Base-by-base conservation (phyloP, 2,113 vertebrate species). In the Hippopotamus amphibius region DNA sequence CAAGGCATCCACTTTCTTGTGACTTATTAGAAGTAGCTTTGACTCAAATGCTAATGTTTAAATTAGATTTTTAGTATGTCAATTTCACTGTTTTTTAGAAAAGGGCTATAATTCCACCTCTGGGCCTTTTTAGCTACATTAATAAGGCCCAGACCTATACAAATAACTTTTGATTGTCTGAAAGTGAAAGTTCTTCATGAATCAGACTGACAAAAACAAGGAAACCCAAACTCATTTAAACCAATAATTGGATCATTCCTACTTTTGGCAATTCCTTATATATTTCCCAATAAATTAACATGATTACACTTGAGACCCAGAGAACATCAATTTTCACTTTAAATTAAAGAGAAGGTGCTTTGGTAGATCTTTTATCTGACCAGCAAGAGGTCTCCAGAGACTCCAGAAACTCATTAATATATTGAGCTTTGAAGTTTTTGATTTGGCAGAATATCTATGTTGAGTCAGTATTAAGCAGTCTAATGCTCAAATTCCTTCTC, bases 251-350 rank as follows among this genome's bases (percentile, higher is more conserved):
- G 50, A 83, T 83, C 24, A 94, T 91, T 86, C 6, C 17, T 95
- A 77, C 48, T 85, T 90, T 89, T 12, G 16, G 59, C n/a, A 53
- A 21, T 80, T 41, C 50, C 57, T 89, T 77, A 50, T 59, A 12
- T 94, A 69, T 48, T 95, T 50, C 57, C 12, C 28, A 97, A 43
- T 95, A 96, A 96, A 92, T 96, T 92, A 96, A 66, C 37, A 68
- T 77, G 90, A 96, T 96, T 97, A 76, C 3, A 84, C 11, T 28
- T 77, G 83, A 92, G 76, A 83, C 71, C 50, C 59, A 57, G 85
- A 94, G 33, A 81, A 41, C 95, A 97, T 90, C 92, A 96, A 93
- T 98, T 97, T 97, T 96, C 95, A 96, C 93, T 96, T 95, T 92
- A 90, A 96, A 93, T 94, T 83, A 90, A 95, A 92, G 55, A 87